Conservation (phyloP, 2,797 vertebrate genomes). For the Gymnothorax reevesii region DNA sequence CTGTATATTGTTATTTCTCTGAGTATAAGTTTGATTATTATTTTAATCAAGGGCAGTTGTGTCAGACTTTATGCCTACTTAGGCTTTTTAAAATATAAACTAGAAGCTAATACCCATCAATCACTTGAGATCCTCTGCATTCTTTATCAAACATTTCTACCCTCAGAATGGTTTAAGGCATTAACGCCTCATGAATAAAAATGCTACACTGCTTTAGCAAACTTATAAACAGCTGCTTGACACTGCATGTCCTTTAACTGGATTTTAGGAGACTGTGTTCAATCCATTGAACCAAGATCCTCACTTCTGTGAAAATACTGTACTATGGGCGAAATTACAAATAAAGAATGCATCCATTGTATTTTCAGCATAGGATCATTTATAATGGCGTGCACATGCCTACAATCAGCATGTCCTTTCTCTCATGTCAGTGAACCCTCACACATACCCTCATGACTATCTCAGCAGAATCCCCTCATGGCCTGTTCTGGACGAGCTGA, state of each 20-base stretch:
- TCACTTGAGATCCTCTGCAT: not conserved
- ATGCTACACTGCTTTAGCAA: not conserved
- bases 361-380: not conserved
- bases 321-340: not conserved
- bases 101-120: not conserved
- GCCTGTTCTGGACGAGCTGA: no score
- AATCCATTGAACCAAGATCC: not conserved
- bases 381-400: not conserved
- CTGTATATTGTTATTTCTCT: not conserved
- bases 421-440: no score
- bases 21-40: not conserved
- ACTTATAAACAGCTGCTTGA: not conserved
- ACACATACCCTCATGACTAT: no score
- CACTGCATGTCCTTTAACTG: not conserved
- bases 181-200: not conserved
- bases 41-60: not conserved
- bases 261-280: not conserved
- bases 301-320: not conserved
- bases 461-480: no score
- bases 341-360: not conserved
- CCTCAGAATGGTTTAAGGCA: not conserved
- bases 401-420: not conserved
- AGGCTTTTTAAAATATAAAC: not conserved
- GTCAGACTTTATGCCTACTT: not conserved
- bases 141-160: not conserved